phyloP scores from a whole-genome alignment of 2,888 invertebrate genomes.

The Lypha dubia region DNA sequence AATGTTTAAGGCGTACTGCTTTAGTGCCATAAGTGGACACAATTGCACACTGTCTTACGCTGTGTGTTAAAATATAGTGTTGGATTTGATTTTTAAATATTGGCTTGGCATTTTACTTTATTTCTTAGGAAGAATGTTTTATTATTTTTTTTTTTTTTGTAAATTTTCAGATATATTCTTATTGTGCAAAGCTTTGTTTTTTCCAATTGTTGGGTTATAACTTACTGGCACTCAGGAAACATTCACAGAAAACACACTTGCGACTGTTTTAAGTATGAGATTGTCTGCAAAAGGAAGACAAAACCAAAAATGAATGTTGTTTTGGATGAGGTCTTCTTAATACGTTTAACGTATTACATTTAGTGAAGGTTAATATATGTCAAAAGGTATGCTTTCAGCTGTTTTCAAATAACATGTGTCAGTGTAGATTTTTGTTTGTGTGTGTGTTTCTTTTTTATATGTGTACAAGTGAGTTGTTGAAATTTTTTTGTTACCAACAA shows the following conservation, averaged over 20 bases:
- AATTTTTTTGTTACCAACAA: background rate
- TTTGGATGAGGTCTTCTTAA: slow-evolving; percentile 46
- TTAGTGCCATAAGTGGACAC: slow-evolving; percentile 23
- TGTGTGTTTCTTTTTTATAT: background rate
- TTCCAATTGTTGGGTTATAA: slow-evolving; percentile 1
- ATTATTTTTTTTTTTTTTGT: slow-evolving; percentile 5
- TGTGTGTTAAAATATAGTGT: slow-evolving; percentile 48
- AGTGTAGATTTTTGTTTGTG: slow-evolving; percentile 30
- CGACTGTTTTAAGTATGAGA: slow-evolving; percentile 5
- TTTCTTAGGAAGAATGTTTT: slow-evolving; percentile 45
- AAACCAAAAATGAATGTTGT: background rate
- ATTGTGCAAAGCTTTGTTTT: slow-evolving; percentile 4
- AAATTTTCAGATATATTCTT: background rate
- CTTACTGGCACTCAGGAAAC: slow-evolving; percentile 1
- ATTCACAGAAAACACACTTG: background rate
- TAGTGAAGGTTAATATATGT: slow-evolving; percentile 70
- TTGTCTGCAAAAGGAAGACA: slow-evolving; percentile 2
- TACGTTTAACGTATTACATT: slow-evolving; percentile 52
- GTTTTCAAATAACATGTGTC: slow-evolving; percentile 66
- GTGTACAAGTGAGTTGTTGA: background rate
- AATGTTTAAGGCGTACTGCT: slow-evolving; percentile 3
- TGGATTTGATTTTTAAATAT: slow-evolving; percentile 58
- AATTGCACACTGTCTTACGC: slow-evolving; percentile 20
- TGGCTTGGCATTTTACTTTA: slow-evolving; percentile 47
- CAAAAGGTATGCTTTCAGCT: slow-evolving; percentile 71